These are phyloP conservation scores for Drosophila prostipennis DNA, from an alignment of 2,888 invertebrate species.

Conservation along the genomic window DNA sequence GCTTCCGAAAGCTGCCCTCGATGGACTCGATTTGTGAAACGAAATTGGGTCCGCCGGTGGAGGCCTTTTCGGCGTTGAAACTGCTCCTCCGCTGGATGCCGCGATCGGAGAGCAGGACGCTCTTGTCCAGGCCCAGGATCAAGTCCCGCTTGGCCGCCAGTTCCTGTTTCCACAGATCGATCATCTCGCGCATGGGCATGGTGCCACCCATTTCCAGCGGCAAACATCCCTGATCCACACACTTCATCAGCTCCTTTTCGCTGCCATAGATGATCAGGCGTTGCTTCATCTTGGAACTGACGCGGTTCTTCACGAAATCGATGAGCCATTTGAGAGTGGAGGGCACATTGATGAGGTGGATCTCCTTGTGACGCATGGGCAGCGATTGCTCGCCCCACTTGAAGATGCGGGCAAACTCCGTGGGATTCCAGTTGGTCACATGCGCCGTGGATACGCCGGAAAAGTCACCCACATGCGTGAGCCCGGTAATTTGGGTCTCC, in stretches of 20 bases:
- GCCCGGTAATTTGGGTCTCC: constrained; percentile 90
- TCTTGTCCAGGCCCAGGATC: constrained; percentile 87
- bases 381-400: constrained; percentile 93
- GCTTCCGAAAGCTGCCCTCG: constrained; percentile 88
- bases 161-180: constrained; percentile 88
- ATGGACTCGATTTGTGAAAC: constrained; percentile 83
- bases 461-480: constrained; percentile 90
- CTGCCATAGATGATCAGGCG: constrained; percentile 88
- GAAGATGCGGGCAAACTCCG: constrained; percentile 88
- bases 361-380: constrained; percentile 91
- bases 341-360: constrained; percentile 90
- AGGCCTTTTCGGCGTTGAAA: constrained; percentile 76
- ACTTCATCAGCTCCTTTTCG: constrained; percentile 86
- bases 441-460: constrained; percentile 87
- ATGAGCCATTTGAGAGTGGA: constrained; percentile 90
- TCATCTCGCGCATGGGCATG: constrained; percentile 89
- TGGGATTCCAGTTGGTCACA: constrained; percentile 90
- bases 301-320: constrained; percentile 89
- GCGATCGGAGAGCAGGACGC: constrained; percentile 87
- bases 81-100: constrained; percentile 85
- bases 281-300: constrained; percentile 89
- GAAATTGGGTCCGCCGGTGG: constrained; percentile 76
- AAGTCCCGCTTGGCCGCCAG: constrained; percentile 86
- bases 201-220: constrained; percentile 90
- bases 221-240: constrained; percentile 87